A percentile compares a stretch with the other conserved stretches of the same genome.
phyloP scores from a whole-genome alignment of 1,140 invertebrate genomes.

The Lepidurus apus region DNA sequence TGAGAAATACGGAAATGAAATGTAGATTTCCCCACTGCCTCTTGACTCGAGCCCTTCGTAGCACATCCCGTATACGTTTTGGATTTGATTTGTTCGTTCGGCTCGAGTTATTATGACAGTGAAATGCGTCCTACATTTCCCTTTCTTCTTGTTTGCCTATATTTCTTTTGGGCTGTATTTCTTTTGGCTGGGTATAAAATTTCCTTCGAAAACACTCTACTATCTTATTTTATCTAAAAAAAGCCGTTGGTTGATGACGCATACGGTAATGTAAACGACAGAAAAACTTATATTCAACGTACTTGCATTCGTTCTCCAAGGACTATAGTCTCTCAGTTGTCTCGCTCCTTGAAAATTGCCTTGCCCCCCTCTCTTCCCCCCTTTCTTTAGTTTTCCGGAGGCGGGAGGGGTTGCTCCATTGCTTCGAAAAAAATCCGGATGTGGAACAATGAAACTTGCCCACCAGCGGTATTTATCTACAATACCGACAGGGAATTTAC shows the following conservation, averaged over 20 bases:
- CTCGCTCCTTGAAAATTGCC: background rate
- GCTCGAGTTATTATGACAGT: conserved; percentile 35
- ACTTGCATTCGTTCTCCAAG: background rate
- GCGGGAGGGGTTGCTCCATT: background rate
- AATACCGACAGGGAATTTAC: background rate
- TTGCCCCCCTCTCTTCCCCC: background rate
- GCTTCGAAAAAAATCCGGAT: background rate
- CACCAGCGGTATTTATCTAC: background rate
- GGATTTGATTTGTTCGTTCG: conserved; percentile 34
- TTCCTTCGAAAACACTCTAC: background rate
- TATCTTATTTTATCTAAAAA: background rate
- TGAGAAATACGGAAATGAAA: no score
- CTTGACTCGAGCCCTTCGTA: conserved; percentile 34
- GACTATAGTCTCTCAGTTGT: background rate
- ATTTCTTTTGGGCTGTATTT: no score
- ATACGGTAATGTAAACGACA: background rate
- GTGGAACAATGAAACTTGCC: background rate
- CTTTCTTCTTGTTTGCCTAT: no score
- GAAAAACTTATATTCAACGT: background rate
- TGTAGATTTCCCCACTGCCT: conserved; percentile 17
- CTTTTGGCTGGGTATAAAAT: background rate
- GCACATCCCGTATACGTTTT: conserved; percentile 16
- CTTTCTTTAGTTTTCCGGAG: background rate
- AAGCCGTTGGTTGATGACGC: background rate
- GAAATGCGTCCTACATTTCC: background rate